Percentiles rank a stretch among this genome's conserved stretches.
phyloP scores from a whole-genome alignment of 2,888 invertebrate genomes.

The Erpobdella octoculata region DNA sequence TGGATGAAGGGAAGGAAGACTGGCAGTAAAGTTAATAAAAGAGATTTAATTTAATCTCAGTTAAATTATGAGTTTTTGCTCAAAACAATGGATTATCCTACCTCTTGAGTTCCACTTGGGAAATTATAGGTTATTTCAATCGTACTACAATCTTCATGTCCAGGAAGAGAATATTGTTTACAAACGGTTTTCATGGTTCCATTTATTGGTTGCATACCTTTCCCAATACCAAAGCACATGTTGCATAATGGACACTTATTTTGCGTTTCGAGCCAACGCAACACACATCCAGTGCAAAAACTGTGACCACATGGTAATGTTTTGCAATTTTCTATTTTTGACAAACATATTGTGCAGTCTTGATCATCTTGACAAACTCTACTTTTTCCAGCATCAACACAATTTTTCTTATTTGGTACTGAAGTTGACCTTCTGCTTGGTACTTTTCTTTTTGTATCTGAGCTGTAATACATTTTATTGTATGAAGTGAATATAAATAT shows the following conservation, averaged over 20 bases:
- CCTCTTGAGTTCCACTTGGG: constrained; percentile 41
- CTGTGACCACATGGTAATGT: constrained; percentile 40
- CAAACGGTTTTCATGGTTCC: constrained; percentile 39
- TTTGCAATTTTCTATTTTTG: constrained; percentile 33
- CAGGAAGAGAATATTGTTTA: constrained; percentile 33
- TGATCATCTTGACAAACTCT: too few relatives aligned
- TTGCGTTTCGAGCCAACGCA: constrained; percentile 39
- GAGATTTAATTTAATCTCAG: too few relatives aligned
- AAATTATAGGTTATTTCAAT: constrained; percentile 46
- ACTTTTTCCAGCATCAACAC: too few relatives aligned
- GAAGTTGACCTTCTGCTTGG: too few relatives aligned
- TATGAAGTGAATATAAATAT: too few relatives aligned
- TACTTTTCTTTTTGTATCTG: too few relatives aligned
- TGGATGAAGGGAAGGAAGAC: too few relatives aligned
- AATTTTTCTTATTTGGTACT: too few relatives aligned
- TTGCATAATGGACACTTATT: constrained; percentile 45
- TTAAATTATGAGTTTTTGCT: too few relatives aligned
- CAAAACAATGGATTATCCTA: too few relatives aligned
- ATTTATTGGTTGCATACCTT: constrained; percentile 44
- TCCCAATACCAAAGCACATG: constrained; percentile 40
- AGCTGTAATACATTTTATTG: too few relatives aligned
- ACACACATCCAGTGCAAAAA: constrained; percentile 43
- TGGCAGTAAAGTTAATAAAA: too few relatives aligned
- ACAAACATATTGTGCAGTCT: constrained; percentile 42
- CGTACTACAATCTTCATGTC: constrained; percentile 31